Evolutionary conservation across 2,113 vertebrate species (phyloP).

Genomic region (Benitochromis conjunctus): DNA sequence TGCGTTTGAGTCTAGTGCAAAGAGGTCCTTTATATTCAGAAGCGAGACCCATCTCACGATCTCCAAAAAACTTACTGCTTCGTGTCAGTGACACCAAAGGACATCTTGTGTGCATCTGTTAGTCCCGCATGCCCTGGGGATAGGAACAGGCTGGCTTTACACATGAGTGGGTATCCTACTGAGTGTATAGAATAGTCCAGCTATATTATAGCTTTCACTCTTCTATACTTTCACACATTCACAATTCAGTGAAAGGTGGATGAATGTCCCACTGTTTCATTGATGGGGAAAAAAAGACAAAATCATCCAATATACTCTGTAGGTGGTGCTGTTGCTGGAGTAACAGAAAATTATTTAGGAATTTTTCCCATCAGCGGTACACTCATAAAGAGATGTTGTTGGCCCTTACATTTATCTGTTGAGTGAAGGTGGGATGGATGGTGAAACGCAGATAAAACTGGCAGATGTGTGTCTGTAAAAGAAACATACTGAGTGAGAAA

Average conservation of each 20-base stretch:
- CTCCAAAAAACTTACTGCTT: neutral
- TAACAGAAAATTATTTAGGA: slow-evolving; percentile 14
- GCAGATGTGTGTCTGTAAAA: neutral
- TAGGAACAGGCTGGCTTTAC: neutral
- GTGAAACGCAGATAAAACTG: neutral
- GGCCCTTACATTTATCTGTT: neutral
- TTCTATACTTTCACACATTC: neutral
- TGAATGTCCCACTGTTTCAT: slow-evolving; percentile 33
- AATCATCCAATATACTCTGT: slow-evolving; percentile 9
- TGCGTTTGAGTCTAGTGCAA: neutral
- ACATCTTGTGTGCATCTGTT: neutral
- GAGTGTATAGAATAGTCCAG: neutral
- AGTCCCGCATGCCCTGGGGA: neutral
- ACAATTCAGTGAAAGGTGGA: neutral
- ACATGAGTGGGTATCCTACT: neutral
- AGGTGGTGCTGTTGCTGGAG: slow-evolving; percentile 23
- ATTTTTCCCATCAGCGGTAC: neutral
- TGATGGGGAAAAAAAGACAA: slow-evolving; percentile 7
- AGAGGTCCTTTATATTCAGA: neutral
- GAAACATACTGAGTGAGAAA: neutral
- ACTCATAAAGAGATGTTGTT: neutral
- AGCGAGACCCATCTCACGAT: neutral
- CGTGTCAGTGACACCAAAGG: neutral
- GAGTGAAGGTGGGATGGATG: neutral
- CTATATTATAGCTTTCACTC: neutral